These are phyloP conservation scores for Lasioglossum figueresi DNA, from an alignment of 2,888 invertebrate species.

Conservation along the genomic window DNA sequence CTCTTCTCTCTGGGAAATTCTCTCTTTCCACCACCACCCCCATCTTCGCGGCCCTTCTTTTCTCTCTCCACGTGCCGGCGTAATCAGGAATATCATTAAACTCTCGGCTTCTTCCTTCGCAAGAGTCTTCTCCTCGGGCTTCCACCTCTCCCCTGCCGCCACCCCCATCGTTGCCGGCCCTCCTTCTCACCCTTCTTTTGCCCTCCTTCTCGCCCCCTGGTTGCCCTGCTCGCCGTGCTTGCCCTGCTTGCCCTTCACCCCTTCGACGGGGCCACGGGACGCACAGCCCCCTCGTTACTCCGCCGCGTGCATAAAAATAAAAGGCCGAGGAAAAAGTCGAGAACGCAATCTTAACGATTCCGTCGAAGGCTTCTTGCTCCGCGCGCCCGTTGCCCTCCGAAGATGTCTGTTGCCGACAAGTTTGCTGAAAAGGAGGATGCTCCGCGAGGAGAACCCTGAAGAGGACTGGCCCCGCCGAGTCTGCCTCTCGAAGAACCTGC, in stretches of 20 bases:
- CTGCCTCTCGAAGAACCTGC: not conserved
- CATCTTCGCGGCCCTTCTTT: constrained; percentile 44
- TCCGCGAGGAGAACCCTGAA: not conserved
- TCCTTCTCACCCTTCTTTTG: constrained; percentile 10
- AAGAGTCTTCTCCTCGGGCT: constrained; percentile 61
- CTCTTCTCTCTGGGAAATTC: not conserved
- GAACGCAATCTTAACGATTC: constrained; percentile 73
- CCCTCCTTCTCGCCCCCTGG: not conserved
- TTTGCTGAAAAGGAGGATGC: not conserved
- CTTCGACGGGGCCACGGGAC: constrained; percentile 52
- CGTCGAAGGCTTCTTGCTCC: constrained; percentile 54
- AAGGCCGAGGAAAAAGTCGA: constrained; percentile 62
- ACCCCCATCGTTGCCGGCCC: constrained; percentile 27
- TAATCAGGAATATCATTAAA: constrained; percentile 84
- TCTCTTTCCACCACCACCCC: not conserved
- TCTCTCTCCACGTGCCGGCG: constrained; percentile 81
- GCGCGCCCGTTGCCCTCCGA: constrained; percentile 22
- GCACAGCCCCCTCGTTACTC: constrained; percentile 76
- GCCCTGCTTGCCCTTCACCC: constrained; percentile 40
- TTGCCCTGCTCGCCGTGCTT: not conserved
- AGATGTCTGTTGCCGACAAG: constrained; percentile 49
- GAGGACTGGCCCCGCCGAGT: not conserved
- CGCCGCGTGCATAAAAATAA: constrained; percentile 67
- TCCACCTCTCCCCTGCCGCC: not conserved
- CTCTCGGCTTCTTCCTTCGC: constrained; percentile 80